Conservation (phyloP, 2,888 invertebrate species). For the Macaria notata region DNA sequence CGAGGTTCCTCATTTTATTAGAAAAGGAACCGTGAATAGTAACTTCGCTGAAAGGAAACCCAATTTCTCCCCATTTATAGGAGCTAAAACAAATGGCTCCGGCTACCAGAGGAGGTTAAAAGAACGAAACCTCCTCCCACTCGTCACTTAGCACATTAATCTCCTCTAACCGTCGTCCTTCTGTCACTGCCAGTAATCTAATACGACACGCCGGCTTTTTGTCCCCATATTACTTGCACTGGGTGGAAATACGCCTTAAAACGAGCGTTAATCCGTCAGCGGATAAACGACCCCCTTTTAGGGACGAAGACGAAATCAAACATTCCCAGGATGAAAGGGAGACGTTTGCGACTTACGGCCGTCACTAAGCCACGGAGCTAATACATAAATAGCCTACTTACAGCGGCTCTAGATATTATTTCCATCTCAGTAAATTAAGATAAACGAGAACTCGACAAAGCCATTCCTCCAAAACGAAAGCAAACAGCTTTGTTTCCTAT, state of each 20-base stretch:
- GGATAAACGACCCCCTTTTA: slow-evolving; percentile 58
- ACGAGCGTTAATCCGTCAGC: slow-evolving; percentile 66
- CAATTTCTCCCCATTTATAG: slow-evolving; percentile 64
- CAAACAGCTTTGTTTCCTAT: slow-evolving; percentile 39
- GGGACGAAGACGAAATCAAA: slow-evolving; percentile 52
- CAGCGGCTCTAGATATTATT: slow-evolving; percentile 21
- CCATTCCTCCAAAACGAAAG: slow-evolving; percentile 34
- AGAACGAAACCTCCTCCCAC: slow-evolving; percentile 58
- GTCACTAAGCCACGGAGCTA: slow-evolving; percentile 28
- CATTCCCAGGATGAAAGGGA: slow-evolving; percentile 51
- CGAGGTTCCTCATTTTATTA: neutral
- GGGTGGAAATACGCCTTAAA: slow-evolving; percentile 67
- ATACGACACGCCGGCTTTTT: slow-evolving; percentile 80
- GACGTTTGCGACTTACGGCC: slow-evolving; percentile 37
- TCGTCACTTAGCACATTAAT: slow-evolving; percentile 80
- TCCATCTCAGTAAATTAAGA: slow-evolving; percentile 26
- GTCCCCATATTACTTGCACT: slow-evolving; percentile 72
- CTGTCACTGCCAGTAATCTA: slow-evolving; percentile 79
- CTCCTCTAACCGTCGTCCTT: slow-evolving; percentile 73
- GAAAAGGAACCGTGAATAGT: neutral
- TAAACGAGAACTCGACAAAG: slow-evolving; percentile 26
- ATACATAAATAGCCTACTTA: slow-evolving; percentile 34
- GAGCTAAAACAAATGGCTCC: slow-evolving; percentile 62
- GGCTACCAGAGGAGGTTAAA: slow-evolving; percentile 48
- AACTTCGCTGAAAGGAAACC: slow-evolving; percentile 53